Conservation (phyloP, 2,113 vertebrate species). For the Ancistrus triradiatus region DNA sequence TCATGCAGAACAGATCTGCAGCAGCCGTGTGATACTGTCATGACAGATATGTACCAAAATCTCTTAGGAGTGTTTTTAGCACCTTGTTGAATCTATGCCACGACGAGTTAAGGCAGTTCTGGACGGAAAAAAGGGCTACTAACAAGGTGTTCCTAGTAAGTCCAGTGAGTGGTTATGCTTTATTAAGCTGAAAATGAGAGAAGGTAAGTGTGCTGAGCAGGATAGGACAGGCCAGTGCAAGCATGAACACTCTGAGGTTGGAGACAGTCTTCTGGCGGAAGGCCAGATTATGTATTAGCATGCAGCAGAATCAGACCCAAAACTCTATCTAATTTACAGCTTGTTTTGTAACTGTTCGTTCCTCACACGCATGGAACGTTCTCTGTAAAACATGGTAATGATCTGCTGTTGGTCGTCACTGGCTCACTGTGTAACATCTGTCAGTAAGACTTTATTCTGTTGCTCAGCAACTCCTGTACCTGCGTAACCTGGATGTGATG, state of each 20-base stretch:
- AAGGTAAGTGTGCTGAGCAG: background rate
- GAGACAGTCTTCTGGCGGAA: background rate
- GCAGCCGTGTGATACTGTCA: no score
- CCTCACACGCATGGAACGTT: constrained; percentile 1
- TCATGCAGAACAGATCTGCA: no score
- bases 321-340: constrained; percentile 1
- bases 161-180: no score
- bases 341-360: background rate
- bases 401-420: constrained; percentile 13
- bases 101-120: no score
- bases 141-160: no score
- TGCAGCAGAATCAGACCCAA: background rate
- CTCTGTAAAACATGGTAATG: constrained; percentile 2
- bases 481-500: constrained; percentile 12
- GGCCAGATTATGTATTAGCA: constrained; percentile 16
- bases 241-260: background rate
- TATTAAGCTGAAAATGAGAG: no score
- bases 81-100: no score
- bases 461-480: constrained; percentile 31
- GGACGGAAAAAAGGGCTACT: no score
- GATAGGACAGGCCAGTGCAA: background rate
- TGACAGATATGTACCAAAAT: no score
- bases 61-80: no score
- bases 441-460: constrained; percentile 21
- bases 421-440: constrained; percentile 18